A percentile compares a stretch with the other conserved stretches of the same genome.
These are phyloP conservation scores for Lepus oiostolus DNA, from an alignment of 2,797 vertebrate genomes.

Conservation along the genomic window DNA sequence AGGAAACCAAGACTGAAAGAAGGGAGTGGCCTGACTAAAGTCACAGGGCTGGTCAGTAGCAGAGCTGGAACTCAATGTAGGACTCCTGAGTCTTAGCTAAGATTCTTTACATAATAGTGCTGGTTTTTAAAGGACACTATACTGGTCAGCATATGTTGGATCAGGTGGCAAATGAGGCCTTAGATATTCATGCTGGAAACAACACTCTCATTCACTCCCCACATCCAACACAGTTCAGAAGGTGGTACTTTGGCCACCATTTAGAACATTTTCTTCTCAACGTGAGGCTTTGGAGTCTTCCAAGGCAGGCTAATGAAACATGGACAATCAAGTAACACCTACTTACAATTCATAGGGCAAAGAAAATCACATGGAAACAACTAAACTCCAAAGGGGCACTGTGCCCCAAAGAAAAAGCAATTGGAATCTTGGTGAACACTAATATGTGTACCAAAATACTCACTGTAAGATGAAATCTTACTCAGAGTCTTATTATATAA, in stretches of 20 bases:
- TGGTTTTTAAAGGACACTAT: background rate
- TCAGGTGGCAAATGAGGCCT: background rate
- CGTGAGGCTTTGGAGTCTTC: slow-evolving; percentile 29
- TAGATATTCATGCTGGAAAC: background rate
- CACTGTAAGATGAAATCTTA: slow-evolving; percentile 40
- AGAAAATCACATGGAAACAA: background rate
- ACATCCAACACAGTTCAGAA: background rate
- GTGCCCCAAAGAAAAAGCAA: slow-evolving; percentile 5
- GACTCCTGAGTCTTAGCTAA: background rate
- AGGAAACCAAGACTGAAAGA: slow-evolving; percentile 46
- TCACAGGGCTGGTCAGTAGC: background rate
- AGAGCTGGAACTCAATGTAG: background rate
- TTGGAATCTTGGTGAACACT: slow-evolving; percentile 40
- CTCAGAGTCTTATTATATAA: slow-evolving; percentile 49
- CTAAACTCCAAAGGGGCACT: background rate
- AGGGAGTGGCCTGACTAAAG: background rate
- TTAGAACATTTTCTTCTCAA: slow-evolving; percentile 31
- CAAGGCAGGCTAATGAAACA: slow-evolving; percentile 22
- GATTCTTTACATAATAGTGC: background rate
- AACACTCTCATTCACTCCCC: slow-evolving; percentile 32
- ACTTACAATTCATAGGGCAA: slow-evolving; percentile 6
- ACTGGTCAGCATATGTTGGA: slow-evolving; percentile 25
- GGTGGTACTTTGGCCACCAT: background rate
- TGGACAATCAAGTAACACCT: background rate
- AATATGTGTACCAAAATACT: background rate